Base-by-base conservation (phyloP, 2,113 vertebrate genomes). In the Monarcha castaneiventris region DNA sequence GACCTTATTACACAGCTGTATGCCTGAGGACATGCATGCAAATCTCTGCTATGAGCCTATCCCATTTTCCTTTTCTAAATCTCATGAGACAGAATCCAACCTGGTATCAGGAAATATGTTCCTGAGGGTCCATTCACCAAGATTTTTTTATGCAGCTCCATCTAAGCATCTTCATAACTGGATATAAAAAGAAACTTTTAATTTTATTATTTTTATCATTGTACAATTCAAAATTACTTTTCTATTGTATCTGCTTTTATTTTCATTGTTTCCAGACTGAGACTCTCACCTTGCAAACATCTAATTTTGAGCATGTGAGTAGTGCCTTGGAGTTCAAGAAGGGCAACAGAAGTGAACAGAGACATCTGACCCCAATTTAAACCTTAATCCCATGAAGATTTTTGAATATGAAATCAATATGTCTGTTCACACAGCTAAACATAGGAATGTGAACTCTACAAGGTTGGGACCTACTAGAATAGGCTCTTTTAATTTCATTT, bases 401-500 rank as follows among this genome's bases (percentile, higher is more conserved):
- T 96, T 94, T 82, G 21, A 88, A 90, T 96, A 93, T 96, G 76
- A 90, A 96, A 84, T 46, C 92, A 94, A 84, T 96, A 94, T 71
- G 64, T 49, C 82, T 84, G 59, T 77, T 80, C 43, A 16, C 93
- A 91, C 39, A 71, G 52, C n/a, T 93, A 90, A 93, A 86, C 33
- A 23, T 25, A 96, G 66, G 92, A 94, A 95, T 93, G 87, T 92
- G 82, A 95, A 92, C 87, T 84, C 67, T 80, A 46, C 20, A 62
- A 35, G 52, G 63, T 79, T 91, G 61, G 7, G 43, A 68, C 48
- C 75, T 85, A 71, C 46, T 52, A 87, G 35, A 87, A 55, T 26
- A 72, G 9, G 10, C 7, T 25, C 22, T 75, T 78, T 75, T 66
- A 94, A 95, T 89, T 95, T 88, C 56, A 87, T 90, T 92, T 92